A percentile compares a stretch with the other conserved stretches of the same genome.
These are phyloP conservation scores for Empis livida DNA, from an alignment of 2,888 invertebrate species.

Conservation along the genomic window DNA sequence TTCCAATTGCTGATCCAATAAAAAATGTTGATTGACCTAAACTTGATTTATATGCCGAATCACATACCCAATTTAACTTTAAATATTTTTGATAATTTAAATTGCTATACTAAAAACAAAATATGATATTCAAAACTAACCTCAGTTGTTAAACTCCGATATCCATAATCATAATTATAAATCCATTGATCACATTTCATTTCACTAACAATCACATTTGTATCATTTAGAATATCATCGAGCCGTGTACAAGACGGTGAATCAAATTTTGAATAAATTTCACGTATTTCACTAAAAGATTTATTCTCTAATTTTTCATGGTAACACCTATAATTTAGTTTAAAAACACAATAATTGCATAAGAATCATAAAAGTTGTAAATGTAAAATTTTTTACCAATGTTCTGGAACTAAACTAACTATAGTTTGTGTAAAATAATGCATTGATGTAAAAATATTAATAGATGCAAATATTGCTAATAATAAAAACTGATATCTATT, in stretches of 20 bases:
- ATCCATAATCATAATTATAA: slow-evolving; percentile 41
- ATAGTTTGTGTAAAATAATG: slow-evolving; percentile 47
- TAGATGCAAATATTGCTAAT: slow-evolving; percentile 38
- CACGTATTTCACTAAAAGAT: slow-evolving; percentile 12
- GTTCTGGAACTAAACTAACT: slow-evolving; percentile 40
- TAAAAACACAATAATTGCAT: background rate
- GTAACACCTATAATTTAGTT: slow-evolving; percentile 21
- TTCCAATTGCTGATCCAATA: slow-evolving; percentile 45
- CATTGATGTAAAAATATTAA: slow-evolving; percentile 41
- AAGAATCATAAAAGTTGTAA: no score
- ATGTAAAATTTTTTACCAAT: slow-evolving; percentile 28
- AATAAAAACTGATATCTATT: slow-evolving; percentile 39
- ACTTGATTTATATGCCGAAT: slow-evolving; percentile 41
- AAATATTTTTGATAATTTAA: background rate
- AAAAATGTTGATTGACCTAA: slow-evolving; percentile 47
- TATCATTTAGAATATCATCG: slow-evolving; percentile 14
- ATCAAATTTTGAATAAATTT: slow-evolving; percentile 18
- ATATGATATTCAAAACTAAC: slow-evolving; percentile 26
- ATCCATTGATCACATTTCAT: slow-evolving; percentile 39
- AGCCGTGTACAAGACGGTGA: slow-evolving; percentile 23
- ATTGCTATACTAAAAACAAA: no score
- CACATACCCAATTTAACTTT: slow-evolving; percentile 44
- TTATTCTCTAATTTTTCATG: slow-evolving; percentile 16
- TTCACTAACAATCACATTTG: slow-evolving; percentile 8
- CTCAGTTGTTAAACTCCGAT: slow-evolving; percentile 46